Evolutionary conservation across 2,113 vertebrate species (phyloP), one percentile per base, ranked within the genome.

Genomic region (Scatophagus argus): DNA sequence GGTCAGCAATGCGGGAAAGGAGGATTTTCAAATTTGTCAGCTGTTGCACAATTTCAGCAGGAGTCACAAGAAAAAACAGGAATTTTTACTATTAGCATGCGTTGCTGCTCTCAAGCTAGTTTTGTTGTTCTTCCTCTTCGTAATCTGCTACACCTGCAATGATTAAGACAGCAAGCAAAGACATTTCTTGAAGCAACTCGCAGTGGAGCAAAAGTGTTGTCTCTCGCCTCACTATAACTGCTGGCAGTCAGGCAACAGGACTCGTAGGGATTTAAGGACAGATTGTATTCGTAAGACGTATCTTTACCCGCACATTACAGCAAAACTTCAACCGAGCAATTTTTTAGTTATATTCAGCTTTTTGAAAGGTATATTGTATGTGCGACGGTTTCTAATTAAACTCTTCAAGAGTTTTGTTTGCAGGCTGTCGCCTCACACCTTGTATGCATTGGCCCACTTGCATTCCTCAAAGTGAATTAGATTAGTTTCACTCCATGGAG

Each of bases 401-500:
- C 46, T 78, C 65, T 79, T 78, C 16, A 63, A 61, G 67, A 77
- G 73, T 76, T 85, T 77, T 92, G 86, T 90, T 91, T 89, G 82
- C 82, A 75, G 77, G 72, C 68, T 54, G 36, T 81, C 38, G 34
- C 55, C 88, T 88, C 87, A 90, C 91, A 92, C 91, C 90, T 93
- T 91, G 90, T 82, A 87, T 89, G 85, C 89, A 92, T 89, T 92
- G 92, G 86, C 82, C 78, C 81, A 76, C 77, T 78, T 87, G 60
- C 85, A 93, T 90, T 93, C 90, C 87, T 90, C 82, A 83, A 87
- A 89, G 77, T 81, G 82, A 91, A 93, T 91, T 85, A 79, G 86
- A 91, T 91, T 90, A 91, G 89, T 90, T 91, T 84, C 91, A 87
- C 85, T 89, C 65, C 77, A 58, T 38, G 79, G 72, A 87, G 81